phyloP scores from a whole-genome alignment of 2,888 invertebrate species.

The Itoplectis maculator region DNA sequence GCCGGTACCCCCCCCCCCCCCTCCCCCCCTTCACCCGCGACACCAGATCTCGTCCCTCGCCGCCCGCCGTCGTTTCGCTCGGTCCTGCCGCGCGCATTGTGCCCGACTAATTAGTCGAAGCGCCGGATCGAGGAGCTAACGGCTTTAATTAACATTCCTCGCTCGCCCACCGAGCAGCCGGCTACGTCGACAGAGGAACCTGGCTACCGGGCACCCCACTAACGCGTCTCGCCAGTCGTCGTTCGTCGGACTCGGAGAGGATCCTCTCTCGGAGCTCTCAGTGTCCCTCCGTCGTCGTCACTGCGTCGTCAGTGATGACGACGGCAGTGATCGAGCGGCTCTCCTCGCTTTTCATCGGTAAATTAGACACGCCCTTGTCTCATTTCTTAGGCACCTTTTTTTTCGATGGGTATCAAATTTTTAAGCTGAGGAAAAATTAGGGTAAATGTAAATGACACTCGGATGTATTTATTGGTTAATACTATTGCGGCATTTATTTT shows the following conservation, averaged over 20 bases:
- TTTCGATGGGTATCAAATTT: too few species aligned
- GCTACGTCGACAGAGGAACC: conserved; percentile 46
- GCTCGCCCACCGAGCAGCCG: conserved; percentile 76
- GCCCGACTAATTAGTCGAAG: conserved; percentile 84
- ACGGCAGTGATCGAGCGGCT: background rate
- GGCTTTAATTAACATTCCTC: conserved; percentile 84
- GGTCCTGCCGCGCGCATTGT: conserved; percentile 77
- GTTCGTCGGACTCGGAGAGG: conserved; percentile 35
- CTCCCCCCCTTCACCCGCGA: too few species aligned
- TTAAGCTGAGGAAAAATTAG: too few species aligned
- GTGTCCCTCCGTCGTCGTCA: conserved; percentile 12
- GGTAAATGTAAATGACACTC: too few species aligned
- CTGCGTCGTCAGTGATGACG: conserved; percentile 29
- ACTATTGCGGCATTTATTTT: too few species aligned
- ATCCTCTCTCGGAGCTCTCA: too few species aligned
- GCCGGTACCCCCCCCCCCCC: conserved; percentile 66
- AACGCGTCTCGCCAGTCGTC: conserved; percentile 47
- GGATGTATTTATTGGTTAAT: too few species aligned
- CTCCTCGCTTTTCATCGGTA: background rate
- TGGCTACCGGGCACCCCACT: conserved; percentile 48
- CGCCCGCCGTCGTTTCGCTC: conserved; percentile 72
- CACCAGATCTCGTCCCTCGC: too few species aligned
- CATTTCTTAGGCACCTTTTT: background rate
- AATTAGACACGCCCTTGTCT: background rate
- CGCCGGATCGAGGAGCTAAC: conserved; percentile 83